These are phyloP conservation scores for Phyllostomus discolor DNA, from an alignment of 2,113 vertebrate genomes.

Conservation along the genomic window DNA sequence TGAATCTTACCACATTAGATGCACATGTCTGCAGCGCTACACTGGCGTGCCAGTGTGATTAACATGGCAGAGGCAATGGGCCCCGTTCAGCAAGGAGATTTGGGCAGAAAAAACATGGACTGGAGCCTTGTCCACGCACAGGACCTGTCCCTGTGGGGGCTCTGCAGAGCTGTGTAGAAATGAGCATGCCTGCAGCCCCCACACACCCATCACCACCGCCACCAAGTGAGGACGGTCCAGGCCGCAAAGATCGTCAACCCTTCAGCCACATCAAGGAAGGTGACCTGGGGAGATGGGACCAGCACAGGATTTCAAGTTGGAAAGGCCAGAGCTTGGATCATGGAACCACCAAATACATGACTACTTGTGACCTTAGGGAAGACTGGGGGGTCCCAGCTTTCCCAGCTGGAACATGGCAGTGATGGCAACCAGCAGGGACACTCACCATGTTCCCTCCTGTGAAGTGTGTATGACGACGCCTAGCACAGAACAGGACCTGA, in stretches of 20 bases:
- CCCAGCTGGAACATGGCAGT: neutral
- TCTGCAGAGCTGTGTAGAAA: fast-evolving
- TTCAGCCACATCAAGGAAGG: neutral
- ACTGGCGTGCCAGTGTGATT: fast-evolving
- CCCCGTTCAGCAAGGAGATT: neutral
- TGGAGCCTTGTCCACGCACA: neutral
- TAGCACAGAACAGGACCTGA: neutral
- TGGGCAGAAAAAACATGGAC: neutral
- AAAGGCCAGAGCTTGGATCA: neutral
- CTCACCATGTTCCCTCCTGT: fast-evolving
- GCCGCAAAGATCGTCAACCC: fast-evolving
- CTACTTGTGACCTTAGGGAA: neutral
- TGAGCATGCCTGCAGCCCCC: fast-evolving
- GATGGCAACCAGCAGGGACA: neutral
- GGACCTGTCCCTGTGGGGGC: fast-evolving
- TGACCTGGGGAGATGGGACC: neutral
- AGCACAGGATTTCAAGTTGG: neutral
- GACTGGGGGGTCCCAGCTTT: neutral
- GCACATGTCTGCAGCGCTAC: neutral
- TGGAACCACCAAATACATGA: neutral
- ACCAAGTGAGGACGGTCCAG: fast-evolving
- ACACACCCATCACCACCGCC: fast-evolving
- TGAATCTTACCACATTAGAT: neutral
- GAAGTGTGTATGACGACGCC: fast-evolving
- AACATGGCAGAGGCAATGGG: fast-evolving